Conservation (phyloP, 1,140 invertebrate genomes). For the Trachelipus rathkii region DNA sequence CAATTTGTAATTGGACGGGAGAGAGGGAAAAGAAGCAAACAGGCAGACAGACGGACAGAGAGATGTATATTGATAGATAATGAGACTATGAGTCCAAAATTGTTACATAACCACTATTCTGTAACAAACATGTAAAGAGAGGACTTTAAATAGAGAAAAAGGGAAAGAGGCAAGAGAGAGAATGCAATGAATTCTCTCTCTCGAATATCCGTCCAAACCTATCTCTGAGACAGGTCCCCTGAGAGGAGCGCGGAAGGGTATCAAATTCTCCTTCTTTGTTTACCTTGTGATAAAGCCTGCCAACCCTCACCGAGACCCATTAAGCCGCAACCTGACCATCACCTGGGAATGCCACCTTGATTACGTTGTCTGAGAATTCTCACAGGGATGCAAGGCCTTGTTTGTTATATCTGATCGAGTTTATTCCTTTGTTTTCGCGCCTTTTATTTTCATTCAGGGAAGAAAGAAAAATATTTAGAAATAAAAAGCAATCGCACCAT, state of each 20-base stretch:
- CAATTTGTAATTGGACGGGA: too few relatives aligned
- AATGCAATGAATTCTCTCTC: too few relatives aligned
- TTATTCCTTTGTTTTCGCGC: not conserved
- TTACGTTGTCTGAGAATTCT: not conserved
- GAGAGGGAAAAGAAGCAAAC: too few relatives aligned
- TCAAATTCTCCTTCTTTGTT: not conserved
- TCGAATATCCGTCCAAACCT: too few relatives aligned
- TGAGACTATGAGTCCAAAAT: too few relatives aligned
- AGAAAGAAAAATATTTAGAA: not conserved
- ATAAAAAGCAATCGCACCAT: too few relatives aligned
- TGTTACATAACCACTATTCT: too few relatives aligned
- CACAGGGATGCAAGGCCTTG: not conserved
- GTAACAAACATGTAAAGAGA: too few relatives aligned
- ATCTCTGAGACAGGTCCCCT: not conserved
- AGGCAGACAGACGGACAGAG: too few relatives aligned
- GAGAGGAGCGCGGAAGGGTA: not conserved
- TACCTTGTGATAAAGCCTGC: slow-evolving; percentile 6
- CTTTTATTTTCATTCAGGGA: not conserved
- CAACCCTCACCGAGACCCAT: not conserved
- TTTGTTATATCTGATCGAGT: slow-evolving; percentile 2
- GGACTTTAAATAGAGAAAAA: too few relatives aligned
- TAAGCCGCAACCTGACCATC: slow-evolving; percentile 5
- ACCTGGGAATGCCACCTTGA: slow-evolving; percentile 10
- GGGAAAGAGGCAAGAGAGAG: too few relatives aligned
- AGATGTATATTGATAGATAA: too few relatives aligned